Evolutionary conservation across 2,113 vertebrate genomes (phyloP), one percentile per base, ranked within the genome.

Genomic region (Dryoscopus gambensis): DNA sequence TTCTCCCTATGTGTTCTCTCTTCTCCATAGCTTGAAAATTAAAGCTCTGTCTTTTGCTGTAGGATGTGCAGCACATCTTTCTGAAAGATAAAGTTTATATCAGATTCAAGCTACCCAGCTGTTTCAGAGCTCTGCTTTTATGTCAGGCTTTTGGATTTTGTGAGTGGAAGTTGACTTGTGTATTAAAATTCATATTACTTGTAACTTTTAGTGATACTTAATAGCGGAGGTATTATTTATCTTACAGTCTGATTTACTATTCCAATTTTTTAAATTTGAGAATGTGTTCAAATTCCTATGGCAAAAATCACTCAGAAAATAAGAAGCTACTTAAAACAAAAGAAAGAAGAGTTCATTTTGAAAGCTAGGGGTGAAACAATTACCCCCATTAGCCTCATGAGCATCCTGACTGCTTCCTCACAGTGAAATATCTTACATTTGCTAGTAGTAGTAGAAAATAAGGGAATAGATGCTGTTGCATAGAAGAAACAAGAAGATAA

Each of bases 11-110:
- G 76, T 74, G 77, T 93, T 67, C 33, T 86, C 69, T 89, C 44
- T 94, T 89, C 68, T 74, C 33, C 21, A 33, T 65, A 53, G 57
- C 60, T 93, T 92, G 75, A 84, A 96, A 95, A 95, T 96, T 94
- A 81, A 94, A 96, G n/a, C 25, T 92, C 37, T 84, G 56, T 94
- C 85, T 92, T 83, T 49, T 90, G 22, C 33, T 93, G 8, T 50
- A 83, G 80, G 30, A 55, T 76, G 25, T 73, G 76, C 80, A 90
- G 62, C 10, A 25, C 49, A 81, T 90, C 73, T 78, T 80, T 78
- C 44, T 75, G 53, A 87, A 90, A 87, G 47, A 84, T 89, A 75
- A 86, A 87, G 49, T 92, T 97, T 71, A 53, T 94, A 90, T 84
- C 57, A 87, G 77, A 94, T 93, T 89, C 76, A 78, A 84, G 79